Percentiles rank a stretch among this genome's conserved stretches.
phyloP scores from a whole-genome alignment of 2,888 invertebrate genomes.

The Chloroclystis v-ata region DNA sequence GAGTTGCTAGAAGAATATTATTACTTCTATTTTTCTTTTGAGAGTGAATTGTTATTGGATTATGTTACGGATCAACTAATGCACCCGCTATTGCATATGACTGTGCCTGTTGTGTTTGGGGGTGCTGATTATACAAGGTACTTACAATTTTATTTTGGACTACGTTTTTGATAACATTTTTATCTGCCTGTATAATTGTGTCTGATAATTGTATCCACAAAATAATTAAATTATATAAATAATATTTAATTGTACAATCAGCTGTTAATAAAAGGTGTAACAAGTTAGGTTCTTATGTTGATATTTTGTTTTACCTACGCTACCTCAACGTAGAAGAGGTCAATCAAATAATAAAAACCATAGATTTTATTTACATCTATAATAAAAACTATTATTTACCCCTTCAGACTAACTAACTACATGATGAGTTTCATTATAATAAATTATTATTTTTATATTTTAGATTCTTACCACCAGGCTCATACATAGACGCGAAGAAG shows the following conservation, averaged over 20 bases:
- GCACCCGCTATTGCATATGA: slow-evolving; percentile 72
- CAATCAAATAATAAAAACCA: too few species aligned
- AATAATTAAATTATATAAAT: not conserved
- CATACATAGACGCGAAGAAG: slow-evolving; percentile 51
- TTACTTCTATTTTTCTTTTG: slow-evolving; percentile 64
- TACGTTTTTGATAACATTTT: not conserved
- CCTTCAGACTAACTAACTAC: too few species aligned
- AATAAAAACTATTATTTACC: too few species aligned
- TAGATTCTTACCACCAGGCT: slow-evolving; percentile 59
- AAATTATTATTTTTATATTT: too few species aligned
- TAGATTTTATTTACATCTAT: too few species aligned
- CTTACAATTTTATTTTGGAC: not conserved
- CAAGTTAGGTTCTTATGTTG: too few species aligned
- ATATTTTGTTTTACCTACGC: too few species aligned
- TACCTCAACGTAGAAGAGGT: too few species aligned
- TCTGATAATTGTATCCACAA: too few species aligned
- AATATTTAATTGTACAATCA: too few species aligned
- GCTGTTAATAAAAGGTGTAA: too few species aligned
- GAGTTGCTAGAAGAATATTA: slow-evolving; percentile 49
- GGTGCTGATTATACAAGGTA: slow-evolving; percentile 80
- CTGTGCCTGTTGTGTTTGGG: slow-evolving; percentile 83
- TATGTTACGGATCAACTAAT: slow-evolving; percentile 61
- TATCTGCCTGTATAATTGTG: not conserved
- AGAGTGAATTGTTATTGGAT: slow-evolving; percentile 54
- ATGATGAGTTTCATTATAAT: too few species aligned